phyloP scores from a whole-genome alignment of 1,140 invertebrate species.

The Drosophila athabasca region DNA sequence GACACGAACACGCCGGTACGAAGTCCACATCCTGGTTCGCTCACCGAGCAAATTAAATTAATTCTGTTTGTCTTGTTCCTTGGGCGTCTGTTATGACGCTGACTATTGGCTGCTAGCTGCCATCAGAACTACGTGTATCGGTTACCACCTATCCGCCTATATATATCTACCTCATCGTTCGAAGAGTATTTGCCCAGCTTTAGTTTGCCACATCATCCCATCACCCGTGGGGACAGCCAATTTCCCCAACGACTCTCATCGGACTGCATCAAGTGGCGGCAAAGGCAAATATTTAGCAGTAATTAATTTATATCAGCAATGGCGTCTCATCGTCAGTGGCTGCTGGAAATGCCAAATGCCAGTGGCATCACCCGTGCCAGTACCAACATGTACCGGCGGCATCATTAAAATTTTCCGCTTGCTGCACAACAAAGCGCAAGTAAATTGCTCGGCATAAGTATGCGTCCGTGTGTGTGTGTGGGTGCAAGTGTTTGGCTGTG shows the following conservation, averaged over 20 bases:
- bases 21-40: conserved; percentile 16
- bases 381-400: conserved; percentile 11
- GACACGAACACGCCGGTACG: conserved; percentile 33
- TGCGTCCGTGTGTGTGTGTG: conserved; percentile 3
- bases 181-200: too few species aligned
- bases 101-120: conserved; percentile 1
- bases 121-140: conserved; percentile 23
- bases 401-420: conserved; percentile 78
- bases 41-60: conserved; percentile 55
- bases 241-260: conserved; percentile 10
- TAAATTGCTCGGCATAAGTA: conserved; percentile 63
- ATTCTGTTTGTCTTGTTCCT: conserved; percentile 59
- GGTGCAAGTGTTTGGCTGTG: neutral
- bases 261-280: conserved; percentile 30
- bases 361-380: neutral
- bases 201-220: neutral
- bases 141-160: conserved; percentile 5
- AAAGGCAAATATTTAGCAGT: conserved; percentile 49
- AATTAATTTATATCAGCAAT: conserved; percentile 46
- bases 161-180: too few species aligned
- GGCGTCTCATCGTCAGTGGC: conserved; percentile 14
- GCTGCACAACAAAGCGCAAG: conserved; percentile 71
- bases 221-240: conserved; percentile 22
- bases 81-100: conserved; percentile 38
- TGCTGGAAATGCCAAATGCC: conserved; percentile 22